Conservation (phyloP, 2,888 invertebrate species). For the Pecten maximus region DNA sequence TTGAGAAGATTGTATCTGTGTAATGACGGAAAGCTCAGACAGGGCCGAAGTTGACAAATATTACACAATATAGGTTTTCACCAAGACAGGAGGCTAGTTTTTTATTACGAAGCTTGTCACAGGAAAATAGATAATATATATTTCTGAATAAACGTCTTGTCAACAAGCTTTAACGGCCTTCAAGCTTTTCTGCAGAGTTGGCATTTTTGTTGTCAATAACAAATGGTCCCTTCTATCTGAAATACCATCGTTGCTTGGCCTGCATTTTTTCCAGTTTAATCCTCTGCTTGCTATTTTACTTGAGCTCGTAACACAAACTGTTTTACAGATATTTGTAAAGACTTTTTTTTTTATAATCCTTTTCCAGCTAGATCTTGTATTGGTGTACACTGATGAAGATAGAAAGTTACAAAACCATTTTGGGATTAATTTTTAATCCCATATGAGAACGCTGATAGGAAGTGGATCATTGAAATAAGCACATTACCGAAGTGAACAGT, state of each 20-base stretch:
- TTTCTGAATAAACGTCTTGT: slow-evolving; percentile 23
- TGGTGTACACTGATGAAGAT: not conserved
- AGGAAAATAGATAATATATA: slow-evolving; percentile 3
- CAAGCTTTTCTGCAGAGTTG: not conserved
- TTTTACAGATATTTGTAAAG: not conserved
- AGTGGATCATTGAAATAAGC: not conserved
- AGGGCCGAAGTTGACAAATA: not conserved
- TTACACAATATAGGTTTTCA: not conserved
- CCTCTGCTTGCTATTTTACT: not conserved
- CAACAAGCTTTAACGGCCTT: not conserved
- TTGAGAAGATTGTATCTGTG: not conserved
- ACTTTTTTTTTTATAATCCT: not conserved
- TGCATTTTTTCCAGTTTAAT: not conserved
- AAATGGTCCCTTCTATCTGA: not conserved
- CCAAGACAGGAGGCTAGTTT: not conserved
- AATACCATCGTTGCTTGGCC: not conserved
- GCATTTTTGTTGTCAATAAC: slow-evolving; percentile 32
- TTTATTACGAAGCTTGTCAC: slow-evolving; percentile 4
- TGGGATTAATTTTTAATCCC: slow-evolving; percentile 10
- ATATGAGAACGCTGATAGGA: not conserved
- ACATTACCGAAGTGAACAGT: not conserved
- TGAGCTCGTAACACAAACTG: not conserved
- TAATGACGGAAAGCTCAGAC: not conserved
- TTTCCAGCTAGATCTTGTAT: not conserved
- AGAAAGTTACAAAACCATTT: not conserved